Base-by-base conservation (phyloP, 2,888 invertebrate species). In the Callinectes sapidus region DNA sequence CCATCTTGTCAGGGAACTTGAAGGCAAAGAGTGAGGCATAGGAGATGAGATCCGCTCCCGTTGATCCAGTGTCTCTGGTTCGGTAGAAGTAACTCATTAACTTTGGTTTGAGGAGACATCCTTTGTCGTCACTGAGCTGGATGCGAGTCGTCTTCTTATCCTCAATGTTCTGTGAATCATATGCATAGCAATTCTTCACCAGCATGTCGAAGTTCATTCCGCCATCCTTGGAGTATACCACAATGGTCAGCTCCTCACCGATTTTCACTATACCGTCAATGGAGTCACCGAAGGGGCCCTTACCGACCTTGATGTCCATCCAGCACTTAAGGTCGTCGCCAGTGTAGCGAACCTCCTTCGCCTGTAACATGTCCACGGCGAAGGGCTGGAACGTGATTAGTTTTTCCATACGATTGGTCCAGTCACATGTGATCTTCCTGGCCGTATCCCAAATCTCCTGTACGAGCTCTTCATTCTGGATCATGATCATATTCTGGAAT, bases 401-500 rank as follows among this genome's bases (percentile, higher is more conserved):
- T 91, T 95, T 95, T 77, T 95, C 94, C 90, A 94, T 93, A 8
- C 94, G 54, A 28, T 91, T 94, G 23, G 91, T 48, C 94, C 94
- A 95, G 77, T 94, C 90, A 90, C 95, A 95, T 13, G 94, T 94
- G 13, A 95, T 90, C 92, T 94, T 94, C 18, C 95, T 94, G 13
- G 95, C 95, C n/a, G 93, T 94, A 90, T 95, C 95, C 95, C 95
- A 95, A 16, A 94, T 90, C 91, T 95, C 95, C 92, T 95, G 95
- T 28, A 95, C 94, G 54, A 94, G 86, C 88, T 95, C 94, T 90
- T 95, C 95, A 77, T 95, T 95, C 92, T 95, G 95, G 23, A 95
- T 94, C 89, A 95, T 95, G 39, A 95, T 92, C 71, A 95, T 95
- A 91, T 95, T 95, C 90, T 95, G 94, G 71, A 95, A 95, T 23